These are phyloP conservation scores for Carettochelys insculpta DNA, from an alignment of 2,113 vertebrate genomes.

Conservation along the genomic window DNA sequence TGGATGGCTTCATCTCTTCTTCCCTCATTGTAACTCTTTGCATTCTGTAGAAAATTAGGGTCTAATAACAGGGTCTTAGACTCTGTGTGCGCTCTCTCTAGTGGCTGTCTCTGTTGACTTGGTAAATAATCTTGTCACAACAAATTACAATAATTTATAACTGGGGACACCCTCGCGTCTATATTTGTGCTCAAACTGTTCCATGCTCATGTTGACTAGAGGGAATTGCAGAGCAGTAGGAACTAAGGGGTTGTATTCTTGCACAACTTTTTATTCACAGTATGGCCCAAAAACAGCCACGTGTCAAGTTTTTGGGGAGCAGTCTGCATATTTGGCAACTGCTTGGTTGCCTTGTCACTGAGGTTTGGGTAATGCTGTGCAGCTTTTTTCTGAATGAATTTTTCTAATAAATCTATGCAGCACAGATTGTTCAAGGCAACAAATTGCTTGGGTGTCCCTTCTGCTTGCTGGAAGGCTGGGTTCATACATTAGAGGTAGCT, in stretches of 20 bases:
- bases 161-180: not conserved
- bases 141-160: fast-evolving
- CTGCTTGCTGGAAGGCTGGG: fast-evolving
- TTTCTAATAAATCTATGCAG: fast-evolving
- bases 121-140: not conserved
- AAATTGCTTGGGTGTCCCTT: fast-evolving
- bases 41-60: fast-evolving
- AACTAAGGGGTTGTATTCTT: not conserved
- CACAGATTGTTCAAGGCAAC: not conserved
- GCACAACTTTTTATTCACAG: fast-evolving
- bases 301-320: constrained; percentile 22
- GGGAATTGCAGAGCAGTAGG: not conserved
- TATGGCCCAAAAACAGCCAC: not conserved
- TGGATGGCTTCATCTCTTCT: not conserved
- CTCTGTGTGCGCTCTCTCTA: not conserved
- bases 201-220: not conserved
- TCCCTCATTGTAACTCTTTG: not conserved
- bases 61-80: fast-evolving
- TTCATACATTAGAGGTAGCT: not conserved
- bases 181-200: not conserved
- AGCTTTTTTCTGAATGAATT: not conserved
- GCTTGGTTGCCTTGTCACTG: not conserved
- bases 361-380: fast-evolving
- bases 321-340: not conserved
- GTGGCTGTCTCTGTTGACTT: not conserved